phyloP scores from a whole-genome alignment of 2,113 vertebrate species.

The Balaenoptera acutorostrata region DNA sequence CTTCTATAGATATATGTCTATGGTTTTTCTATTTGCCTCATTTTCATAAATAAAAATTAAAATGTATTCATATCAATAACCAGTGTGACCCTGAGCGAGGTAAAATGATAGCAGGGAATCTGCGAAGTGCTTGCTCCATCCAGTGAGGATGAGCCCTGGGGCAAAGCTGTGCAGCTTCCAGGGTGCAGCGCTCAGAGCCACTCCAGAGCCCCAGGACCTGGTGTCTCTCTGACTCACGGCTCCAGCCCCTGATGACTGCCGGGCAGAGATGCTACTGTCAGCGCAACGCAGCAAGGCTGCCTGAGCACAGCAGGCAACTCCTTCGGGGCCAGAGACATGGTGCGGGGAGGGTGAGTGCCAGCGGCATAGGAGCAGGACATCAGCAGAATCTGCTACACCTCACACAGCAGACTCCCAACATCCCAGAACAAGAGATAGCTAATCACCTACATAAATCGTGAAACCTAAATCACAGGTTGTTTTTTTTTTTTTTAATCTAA shows the following conservation, averaged over 20 bases:
- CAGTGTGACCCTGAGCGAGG: not conserved
- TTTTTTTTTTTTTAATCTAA: not conserved
- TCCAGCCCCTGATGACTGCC: not conserved
- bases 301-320: not conserved
- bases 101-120: not conserved
- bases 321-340: not conserved
- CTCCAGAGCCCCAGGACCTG: not conserved
- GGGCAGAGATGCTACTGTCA: not conserved
- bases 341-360: rapidly evolving
- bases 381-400: not conserved
- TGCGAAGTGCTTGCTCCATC: not conserved
- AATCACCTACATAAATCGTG: not conserved
- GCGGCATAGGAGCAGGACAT: not conserved
- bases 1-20: not conserved
- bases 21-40: not conserved
- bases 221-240: not conserved
- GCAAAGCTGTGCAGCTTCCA: not conserved
- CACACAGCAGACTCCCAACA: not conserved
- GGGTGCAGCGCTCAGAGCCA: not conserved
- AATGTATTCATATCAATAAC: not conserved
- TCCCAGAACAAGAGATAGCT: not conserved
- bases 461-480: not conserved
- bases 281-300: not conserved
- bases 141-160: not conserved
- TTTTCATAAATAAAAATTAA: not conserved